Evolutionary conservation across 2,113 vertebrate genomes (phyloP).

Genomic region (Proteles cristata): DNA sequence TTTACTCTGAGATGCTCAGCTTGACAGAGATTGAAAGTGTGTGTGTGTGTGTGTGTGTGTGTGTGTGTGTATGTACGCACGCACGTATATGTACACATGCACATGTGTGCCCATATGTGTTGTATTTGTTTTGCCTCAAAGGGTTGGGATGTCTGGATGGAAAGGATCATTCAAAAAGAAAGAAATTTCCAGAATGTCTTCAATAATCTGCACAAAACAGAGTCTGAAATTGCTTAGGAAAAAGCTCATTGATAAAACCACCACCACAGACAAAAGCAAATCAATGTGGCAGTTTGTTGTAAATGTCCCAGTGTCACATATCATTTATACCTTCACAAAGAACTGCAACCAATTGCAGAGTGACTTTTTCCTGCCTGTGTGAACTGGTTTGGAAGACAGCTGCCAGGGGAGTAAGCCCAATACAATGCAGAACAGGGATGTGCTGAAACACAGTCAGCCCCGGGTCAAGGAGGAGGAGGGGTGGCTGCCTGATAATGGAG

Average conservation of each 20-base stretch:
- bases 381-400: constrained; percentile 74
- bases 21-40: constrained; percentile 57
- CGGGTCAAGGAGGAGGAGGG: neutral
- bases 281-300: constrained; percentile 54
- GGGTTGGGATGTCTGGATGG: constrained; percentile 45
- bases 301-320: constrained; percentile 69
- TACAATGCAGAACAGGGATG: constrained; percentile 72
- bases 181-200: constrained; percentile 81
- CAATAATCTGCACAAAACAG: constrained; percentile 79
- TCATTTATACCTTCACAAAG: constrained; percentile 79
- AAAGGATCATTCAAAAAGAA: constrained; percentile 78
- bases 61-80: too few relatives aligned
- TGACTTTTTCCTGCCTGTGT: constrained; percentile 67
- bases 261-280: constrained; percentile 77
- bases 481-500: fast-evolving
- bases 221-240: constrained; percentile 79
- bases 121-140: constrained; percentile 66
- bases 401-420: constrained; percentile 62
- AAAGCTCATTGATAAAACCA: constrained; percentile 75
- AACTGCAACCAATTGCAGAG: constrained; percentile 37
- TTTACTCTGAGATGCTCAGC: constrained; percentile 68
- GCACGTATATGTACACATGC: too few relatives aligned
- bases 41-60: neutral
- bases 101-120: neutral
- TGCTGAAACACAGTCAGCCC: constrained; percentile 10